A percentile compares a stretch with the other conserved stretches of the same genome.
These are phyloP conservation scores for Solen grandis DNA, from an alignment of 1,140 invertebrate species.

Conservation along the genomic window DNA sequence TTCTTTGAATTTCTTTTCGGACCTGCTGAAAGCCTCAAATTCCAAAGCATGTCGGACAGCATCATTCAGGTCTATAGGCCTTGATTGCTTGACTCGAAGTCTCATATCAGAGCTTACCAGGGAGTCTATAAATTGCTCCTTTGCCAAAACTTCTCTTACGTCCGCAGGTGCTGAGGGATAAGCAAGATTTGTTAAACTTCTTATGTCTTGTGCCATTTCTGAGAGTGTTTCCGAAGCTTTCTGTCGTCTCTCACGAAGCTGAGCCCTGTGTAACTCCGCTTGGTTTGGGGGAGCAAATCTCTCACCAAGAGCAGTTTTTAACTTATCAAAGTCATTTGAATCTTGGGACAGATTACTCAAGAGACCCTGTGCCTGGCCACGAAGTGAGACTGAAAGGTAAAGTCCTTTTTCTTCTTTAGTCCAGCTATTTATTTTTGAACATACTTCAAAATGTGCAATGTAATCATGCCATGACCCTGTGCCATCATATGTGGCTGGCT, in stretches of 20 bases:
- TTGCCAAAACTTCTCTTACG: slow-evolving; percentile 18
- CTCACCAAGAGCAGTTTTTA: no score
- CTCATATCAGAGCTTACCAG: not conserved
- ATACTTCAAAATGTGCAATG: no score
- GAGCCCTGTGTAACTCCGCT: slow-evolving; percentile 2
- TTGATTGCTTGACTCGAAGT: slow-evolving; percentile 21
- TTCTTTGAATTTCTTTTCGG: no score
- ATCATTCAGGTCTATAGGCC: not conserved
- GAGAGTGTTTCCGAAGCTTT: slow-evolving; percentile 1
- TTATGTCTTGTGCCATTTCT: slow-evolving; percentile 20
- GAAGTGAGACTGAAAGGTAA: no score
- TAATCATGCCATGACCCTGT: no score
- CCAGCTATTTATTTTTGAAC: no score
- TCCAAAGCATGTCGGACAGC: not conserved
- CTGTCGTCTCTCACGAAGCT: no score
- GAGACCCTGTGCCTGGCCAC: no score
- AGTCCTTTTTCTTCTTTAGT: no score
- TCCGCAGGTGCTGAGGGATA: slow-evolving; percentile 25
- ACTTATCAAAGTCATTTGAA: no score
- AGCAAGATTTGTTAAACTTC: slow-evolving; percentile 29
- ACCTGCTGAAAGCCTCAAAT: slow-evolving; percentile 23
- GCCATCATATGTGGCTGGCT: no score
- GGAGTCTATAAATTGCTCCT: slow-evolving; percentile 26
- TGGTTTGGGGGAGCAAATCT: slow-evolving; percentile 20
- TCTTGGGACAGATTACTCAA: no score